These are phyloP conservation scores for Synergus laeviventris DNA, from an alignment of 2,888 invertebrate species.

Conservation along the genomic window DNA sequence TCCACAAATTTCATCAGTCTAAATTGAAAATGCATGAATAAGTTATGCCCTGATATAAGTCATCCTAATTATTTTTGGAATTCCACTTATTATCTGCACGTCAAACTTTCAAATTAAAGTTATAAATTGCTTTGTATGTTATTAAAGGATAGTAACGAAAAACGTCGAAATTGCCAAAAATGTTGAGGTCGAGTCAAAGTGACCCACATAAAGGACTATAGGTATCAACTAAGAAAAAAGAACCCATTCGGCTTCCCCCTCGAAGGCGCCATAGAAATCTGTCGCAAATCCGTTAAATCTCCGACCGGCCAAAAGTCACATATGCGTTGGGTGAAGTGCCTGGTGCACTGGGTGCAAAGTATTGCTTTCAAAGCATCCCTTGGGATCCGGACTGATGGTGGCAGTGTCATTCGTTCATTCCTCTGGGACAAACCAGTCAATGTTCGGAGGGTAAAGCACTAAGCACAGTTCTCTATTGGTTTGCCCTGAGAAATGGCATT, in stretches of 20 bases:
- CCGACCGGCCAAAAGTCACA: constrained; percentile 61
- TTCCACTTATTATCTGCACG: no score
- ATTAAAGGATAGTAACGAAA: no score
- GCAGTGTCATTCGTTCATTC: constrained; percentile 67
- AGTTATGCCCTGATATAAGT: no score
- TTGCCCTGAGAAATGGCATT: constrained; percentile 55
- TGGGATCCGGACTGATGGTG: constrained; percentile 65
- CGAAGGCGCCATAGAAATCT: constrained; percentile 44
- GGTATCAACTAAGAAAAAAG: constrained; percentile 13
- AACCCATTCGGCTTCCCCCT: not conserved
- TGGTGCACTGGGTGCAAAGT: constrained; percentile 64
- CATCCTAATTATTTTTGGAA: no score
- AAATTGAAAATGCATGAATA: no score
- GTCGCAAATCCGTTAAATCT: constrained; percentile 50
- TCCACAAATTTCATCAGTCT: no score
- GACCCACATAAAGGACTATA: not conserved
- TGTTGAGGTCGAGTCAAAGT: not conserved
- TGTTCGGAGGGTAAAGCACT: constrained; percentile 64
- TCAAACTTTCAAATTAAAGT: no score
- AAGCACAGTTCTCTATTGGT: constrained; percentile 66
- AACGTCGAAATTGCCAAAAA: no score
- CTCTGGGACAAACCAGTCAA: constrained; percentile 70
- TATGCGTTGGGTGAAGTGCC: constrained; percentile 63
- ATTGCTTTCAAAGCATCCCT: constrained; percentile 72
- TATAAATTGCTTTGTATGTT: no score